Percentiles rank a stretch among this genome's conserved stretches.
Evolutionary conservation across 2,113 vertebrate genomes (phyloP).

Genomic region (Hemibagrus wyckioides): DNA sequence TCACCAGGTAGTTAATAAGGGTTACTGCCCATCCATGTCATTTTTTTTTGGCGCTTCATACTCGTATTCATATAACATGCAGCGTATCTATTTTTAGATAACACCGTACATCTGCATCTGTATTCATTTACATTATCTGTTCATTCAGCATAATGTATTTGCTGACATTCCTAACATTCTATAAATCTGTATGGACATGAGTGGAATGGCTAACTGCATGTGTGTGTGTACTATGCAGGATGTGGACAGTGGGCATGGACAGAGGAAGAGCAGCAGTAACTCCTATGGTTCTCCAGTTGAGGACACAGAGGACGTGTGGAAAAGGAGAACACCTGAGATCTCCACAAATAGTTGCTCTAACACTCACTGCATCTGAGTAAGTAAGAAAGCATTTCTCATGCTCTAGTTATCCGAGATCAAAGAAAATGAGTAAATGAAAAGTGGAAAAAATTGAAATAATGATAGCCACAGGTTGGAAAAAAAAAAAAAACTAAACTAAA

Average conservation of each 20-base stretch:
- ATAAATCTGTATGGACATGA: background rate
- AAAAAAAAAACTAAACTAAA: background rate
- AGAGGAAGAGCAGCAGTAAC: constrained; percentile 45
- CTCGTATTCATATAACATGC: background rate
- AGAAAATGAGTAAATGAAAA: background rate
- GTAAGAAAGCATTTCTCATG: background rate
- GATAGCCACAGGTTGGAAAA: background rate
- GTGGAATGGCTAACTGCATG: constrained; percentile 5
- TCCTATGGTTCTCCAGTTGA: constrained; percentile 42
- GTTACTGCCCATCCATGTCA: too few relatives aligned
- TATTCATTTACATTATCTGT: background rate
- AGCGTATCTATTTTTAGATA: background rate
- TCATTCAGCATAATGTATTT: background rate
- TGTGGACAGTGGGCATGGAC: constrained; percentile 45
- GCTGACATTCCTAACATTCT: background rate
- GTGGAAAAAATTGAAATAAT: background rate
- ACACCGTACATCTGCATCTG: background rate
- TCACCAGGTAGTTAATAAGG: background rate
- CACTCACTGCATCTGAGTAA: constrained; percentile 5
- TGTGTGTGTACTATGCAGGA: constrained; percentile 57
- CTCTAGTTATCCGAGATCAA: background rate
- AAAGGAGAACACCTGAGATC: constrained; percentile 42
- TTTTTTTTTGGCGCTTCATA: too few relatives aligned
- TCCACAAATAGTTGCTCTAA: constrained; percentile 61
- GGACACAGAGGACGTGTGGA: constrained; percentile 39